Base-by-base conservation (phyloP, 1,140 invertebrate genomes). In the Neocloeon triangulifer region DNA sequence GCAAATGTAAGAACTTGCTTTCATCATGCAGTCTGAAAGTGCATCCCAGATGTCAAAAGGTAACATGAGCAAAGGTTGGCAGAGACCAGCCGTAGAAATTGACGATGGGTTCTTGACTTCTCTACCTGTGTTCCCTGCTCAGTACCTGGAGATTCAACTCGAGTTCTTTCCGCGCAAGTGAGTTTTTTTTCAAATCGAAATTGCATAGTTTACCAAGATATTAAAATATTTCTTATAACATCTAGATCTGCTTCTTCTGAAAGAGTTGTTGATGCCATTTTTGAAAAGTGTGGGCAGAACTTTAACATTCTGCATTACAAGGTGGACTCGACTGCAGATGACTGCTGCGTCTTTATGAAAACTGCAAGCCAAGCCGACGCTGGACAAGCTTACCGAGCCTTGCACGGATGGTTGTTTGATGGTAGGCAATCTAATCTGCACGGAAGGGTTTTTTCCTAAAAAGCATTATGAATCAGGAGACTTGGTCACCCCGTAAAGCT, bases 321-420 rank as follows among this genome's bases (percentile, higher is more conserved):
- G 44, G 69, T 92, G 6, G 86, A 94, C 40, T 59, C 60, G n/a
- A 58, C 56, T 9, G 73, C 77, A 28, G 54, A 53, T 36, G 73
- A 77, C 44, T 68, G 69, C 36, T 84, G 81, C 48, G 82, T 89
- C 1, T 91, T 86, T 43, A 64, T 88, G 25, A 82, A 89, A 42
- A 92, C 86, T 52, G 65, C 64, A 16, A 73, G 68, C 13, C 65
- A 73, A 21, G 62, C 69, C 25, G 79, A 86, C 40, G 89, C 88
- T 5, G 81, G 82, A 3, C 66, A 76, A 39, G 84, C 85, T 12
- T 91, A 88, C 53, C 67, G 71, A 42, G 73, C 74, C 40, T 60
- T 96, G 32, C 88, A 96, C 51, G 88, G 86, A 25, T 91, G 81
- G 73, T 95, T 88, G 88, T 94, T 85, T 56, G 84, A 91, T 53